Evolutionary conservation across 1,140 invertebrate species (phyloP).

Genomic region (Dinothrombium tinctorium): DNA sequence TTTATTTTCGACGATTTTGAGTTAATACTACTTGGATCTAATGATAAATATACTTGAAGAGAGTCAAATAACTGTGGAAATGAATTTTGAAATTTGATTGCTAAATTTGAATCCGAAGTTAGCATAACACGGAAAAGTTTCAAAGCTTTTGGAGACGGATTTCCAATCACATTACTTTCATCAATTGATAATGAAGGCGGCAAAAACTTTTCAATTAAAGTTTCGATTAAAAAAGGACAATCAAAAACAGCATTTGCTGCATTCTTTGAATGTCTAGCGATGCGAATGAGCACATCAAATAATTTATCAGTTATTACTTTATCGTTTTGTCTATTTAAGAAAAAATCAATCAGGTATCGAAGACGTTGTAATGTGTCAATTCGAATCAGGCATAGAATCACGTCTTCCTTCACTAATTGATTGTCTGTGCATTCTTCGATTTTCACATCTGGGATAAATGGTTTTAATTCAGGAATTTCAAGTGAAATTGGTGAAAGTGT

Average conservation of each 20-base stretch:
- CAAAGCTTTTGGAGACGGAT: slow-evolving; percentile 3
- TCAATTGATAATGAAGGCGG: background rate
- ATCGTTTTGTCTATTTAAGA: slow-evolving; percentile 3
- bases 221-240: slow-evolving; percentile 5
- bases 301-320: background rate
- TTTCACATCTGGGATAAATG: slow-evolving; percentile 2
- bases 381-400: slow-evolving; percentile 7
- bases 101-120: background rate
- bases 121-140: slow-evolving; percentile 8
- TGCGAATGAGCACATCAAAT: slow-evolving; percentile 12
- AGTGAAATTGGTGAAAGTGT: background rate
- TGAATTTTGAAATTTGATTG: background rate
- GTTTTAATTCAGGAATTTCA: background rate
- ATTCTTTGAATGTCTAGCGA: slow-evolving; percentile 8
- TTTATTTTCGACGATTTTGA: background rate
- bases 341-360: slow-evolving; percentile 6
- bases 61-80: slow-evolving; percentile 5
- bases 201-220: slow-evolving; percentile 1
- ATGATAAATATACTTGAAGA: slow-evolving; percentile 4
- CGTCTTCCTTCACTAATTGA: slow-evolving; percentile 8
- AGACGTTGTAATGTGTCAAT: slow-evolving; percentile 10
- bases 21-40: slow-evolving; percentile 7
- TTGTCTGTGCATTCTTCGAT: slow-evolving; percentile 9
- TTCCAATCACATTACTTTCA: background rate
- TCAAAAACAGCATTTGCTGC: slow-evolving; percentile 2